Evolutionary conservation across 1,140 invertebrate species (phyloP), one percentile per base, ranked within the genome.

Genomic region (Brachionus paranguensis): DNA sequence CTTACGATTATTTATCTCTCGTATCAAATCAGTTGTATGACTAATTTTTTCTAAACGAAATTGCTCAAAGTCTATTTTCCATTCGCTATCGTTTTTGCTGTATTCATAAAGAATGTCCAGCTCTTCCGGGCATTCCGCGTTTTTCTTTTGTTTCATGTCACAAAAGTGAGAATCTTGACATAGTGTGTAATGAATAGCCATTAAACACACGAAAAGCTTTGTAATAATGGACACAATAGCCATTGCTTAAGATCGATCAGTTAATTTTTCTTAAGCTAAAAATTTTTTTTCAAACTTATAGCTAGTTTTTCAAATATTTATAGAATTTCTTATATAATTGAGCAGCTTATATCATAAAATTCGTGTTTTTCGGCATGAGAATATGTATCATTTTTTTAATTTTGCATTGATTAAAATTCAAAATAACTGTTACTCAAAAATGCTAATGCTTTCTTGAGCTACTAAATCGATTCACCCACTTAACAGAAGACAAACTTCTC

Each of bases 51-150:
- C 53, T 14, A 53, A 29, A 27, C 68, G 43, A 50, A 84, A 84
- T 72, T 53, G 43, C n/a, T 72, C 60, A 72, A 84, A 84, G 33
- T 84, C 64, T 17, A 84, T 53, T 84, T 84, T 84, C 81, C 81
- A 84, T 47, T 84, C 65, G n/a, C n/a, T 41, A 17, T 45, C 37
- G 5, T 70, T 17, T 70, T 84, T 84, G 14, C 27, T 55, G 20
- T 84, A 74, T 37, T 84, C 81, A 33, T 29, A 74, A 29, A 84
- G 27, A 50, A 84, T 70, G 37, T 84, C 81, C 24, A 84, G 70
- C 27, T n/a, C 6, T 37, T 43, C 33, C 0, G 81, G 81, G 27
- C 81, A 84, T 20, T 70, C 81, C 12, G 33, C 78, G 4, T 60
- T 81, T 24, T 10, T 81, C 17, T 64, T 81, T 68, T 60, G 29